Conservation (phyloP, 2,888 invertebrate species). For the Coelinius sp. region DNA sequence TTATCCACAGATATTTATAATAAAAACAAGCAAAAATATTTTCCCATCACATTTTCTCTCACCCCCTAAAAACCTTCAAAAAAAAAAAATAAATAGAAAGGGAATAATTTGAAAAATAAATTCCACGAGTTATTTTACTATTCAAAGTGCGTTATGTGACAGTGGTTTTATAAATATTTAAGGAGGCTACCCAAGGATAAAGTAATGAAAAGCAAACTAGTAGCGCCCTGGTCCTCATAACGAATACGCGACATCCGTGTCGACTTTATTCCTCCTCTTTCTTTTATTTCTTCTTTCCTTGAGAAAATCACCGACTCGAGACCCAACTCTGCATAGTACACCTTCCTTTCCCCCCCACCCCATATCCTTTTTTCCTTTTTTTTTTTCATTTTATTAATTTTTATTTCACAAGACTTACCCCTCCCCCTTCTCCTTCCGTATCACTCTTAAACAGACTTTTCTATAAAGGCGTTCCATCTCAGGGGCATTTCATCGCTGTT, state of each 20-base stretch:
- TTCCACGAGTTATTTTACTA: conserved; percentile 16
- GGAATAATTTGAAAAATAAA: conserved; percentile 11
- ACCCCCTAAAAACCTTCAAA: neutral
- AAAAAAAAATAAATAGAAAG: neutral
- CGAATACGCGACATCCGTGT: conserved; percentile 24
- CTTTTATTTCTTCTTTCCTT: neutral
- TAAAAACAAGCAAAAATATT: neutral
- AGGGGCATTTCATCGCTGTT: neutral
- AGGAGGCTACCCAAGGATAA: conserved; percentile 18
- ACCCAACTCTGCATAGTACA: conserved; percentile 12
- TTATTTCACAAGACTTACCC: conserved; percentile 44
- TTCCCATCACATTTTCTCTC: neutral
- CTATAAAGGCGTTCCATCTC: conserved; percentile 4
- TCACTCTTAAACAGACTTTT: conserved; percentile 13
- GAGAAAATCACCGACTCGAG: conserved; percentile 21
- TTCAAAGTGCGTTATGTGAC: conserved; percentile 28
- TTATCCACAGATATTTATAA: no score
- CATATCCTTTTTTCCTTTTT: conserved; percentile 26
- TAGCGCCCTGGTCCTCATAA: conserved; percentile 9
- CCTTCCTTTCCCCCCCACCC: conserved; percentile 3
- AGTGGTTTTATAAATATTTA: conserved; percentile 30
- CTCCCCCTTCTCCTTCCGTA: conserved; percentile 22
- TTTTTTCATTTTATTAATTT: conserved; percentile 42
- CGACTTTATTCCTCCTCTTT: conserved; percentile 21
- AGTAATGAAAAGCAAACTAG: conserved; percentile 28